Conservation (phyloP, 2,113 vertebrate species). For the Globicephala melas region DNA sequence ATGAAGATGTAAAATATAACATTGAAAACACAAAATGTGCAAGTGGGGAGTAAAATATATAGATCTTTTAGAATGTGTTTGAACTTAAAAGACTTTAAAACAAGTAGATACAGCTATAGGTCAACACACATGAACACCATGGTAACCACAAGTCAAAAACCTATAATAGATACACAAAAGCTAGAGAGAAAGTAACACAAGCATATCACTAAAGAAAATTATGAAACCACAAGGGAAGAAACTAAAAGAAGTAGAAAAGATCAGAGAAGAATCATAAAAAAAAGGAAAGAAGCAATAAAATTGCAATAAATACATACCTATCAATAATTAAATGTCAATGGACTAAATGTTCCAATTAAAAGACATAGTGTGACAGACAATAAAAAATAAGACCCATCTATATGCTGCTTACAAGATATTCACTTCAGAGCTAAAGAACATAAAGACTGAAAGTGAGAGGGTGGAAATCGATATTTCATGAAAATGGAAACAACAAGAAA, state of each 20-base stretch:
- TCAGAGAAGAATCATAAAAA: neutral
- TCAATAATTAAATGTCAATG: neutral
- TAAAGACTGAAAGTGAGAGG: neutral
- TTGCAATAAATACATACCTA: neutral
- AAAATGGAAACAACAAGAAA: neutral
- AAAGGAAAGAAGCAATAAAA: neutral
- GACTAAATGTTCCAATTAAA: neutral
- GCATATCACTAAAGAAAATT: neutral
- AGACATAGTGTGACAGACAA: neutral
- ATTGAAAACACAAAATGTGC: neutral
- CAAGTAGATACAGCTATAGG: neutral
- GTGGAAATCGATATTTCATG: neutral
- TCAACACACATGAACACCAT: neutral
- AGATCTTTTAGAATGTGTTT: neutral
- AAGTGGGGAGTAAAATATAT: neutral
- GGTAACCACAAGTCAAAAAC: neutral
- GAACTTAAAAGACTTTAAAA: neutral
- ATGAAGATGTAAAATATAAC: neutral
- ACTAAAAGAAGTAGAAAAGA: neutral
- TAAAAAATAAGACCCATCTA: neutral
- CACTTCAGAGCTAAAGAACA: neutral
- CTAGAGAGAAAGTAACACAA: neutral
- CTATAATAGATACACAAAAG: neutral
- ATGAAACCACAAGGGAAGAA: neutral
- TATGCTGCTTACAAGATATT: neutral